Evolutionary conservation across 2,113 vertebrate species (phyloP).

Genomic region (Otus sunia): DNA sequence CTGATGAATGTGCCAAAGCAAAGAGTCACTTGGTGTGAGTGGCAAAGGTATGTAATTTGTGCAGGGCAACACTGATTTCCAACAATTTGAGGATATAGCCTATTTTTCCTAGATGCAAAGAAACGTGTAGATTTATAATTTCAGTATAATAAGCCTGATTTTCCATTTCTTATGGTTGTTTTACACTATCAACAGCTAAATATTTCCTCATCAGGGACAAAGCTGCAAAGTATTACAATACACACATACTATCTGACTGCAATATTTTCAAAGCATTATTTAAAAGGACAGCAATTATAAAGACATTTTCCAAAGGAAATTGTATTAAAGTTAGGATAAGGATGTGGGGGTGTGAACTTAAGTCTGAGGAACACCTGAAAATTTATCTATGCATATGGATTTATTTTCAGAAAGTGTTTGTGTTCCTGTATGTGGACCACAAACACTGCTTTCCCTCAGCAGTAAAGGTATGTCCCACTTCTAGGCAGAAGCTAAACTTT

Average conservation of each 20-base stretch:
- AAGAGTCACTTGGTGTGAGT: background rate
- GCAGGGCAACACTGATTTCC: background rate
- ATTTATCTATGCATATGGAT: background rate
- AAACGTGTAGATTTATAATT: background rate
- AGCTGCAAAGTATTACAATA: background rate
- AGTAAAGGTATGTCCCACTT: background rate
- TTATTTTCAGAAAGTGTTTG: background rate
- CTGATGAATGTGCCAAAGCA: background rate
- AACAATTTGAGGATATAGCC: background rate
- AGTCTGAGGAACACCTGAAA: background rate
- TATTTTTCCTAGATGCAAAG: background rate
- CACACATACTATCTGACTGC: background rate
- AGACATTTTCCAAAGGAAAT: background rate
- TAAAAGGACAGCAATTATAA: background rate
- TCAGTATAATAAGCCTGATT: background rate
- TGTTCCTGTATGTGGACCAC: rapidly evolving
- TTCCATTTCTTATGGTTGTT: background rate
- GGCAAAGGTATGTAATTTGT: background rate
- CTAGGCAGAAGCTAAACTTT: background rate
- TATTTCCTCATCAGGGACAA: background rate
- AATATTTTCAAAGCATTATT: background rate
- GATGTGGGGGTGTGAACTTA: background rate
- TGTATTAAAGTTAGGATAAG: background rate
- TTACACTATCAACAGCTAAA: background rate
- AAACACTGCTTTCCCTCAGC: background rate